These are phyloP conservation scores for Trigoniulus corallinus DNA, from an alignment of 1,140 invertebrate genomes.

Conservation along the genomic window DNA sequence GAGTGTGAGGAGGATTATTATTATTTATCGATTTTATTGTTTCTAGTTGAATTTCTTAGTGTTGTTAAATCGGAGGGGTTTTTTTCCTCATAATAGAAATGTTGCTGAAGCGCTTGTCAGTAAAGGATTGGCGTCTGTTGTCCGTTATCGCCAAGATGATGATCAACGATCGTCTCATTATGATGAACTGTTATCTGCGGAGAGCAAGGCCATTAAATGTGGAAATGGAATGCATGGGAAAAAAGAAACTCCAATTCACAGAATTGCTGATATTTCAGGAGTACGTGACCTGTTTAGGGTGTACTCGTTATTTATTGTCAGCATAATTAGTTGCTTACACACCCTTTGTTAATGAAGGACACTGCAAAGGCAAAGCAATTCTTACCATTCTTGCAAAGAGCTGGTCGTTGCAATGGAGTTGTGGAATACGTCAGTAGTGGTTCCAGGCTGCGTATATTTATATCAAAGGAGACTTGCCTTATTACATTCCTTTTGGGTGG, in stretches of 20 bases:
- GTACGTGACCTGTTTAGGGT: slow-evolving; percentile 23
- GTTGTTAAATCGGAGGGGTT: background rate
- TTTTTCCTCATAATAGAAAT: slow-evolving; percentile 40
- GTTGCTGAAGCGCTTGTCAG: slow-evolving; percentile 83
- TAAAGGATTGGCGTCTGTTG: slow-evolving; percentile 81
- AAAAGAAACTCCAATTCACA: slow-evolving; percentile 61
- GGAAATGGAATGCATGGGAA: slow-evolving; percentile 66
- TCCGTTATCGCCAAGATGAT: slow-evolving; percentile 85
- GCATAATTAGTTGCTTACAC: background rate
- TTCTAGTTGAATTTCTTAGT: background rate
- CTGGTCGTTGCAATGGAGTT: slow-evolving; percentile 63
- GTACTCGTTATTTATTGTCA: background rate
- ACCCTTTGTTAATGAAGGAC: slow-evolving; percentile 31
- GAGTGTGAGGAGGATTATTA: too few relatives aligned
- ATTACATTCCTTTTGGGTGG: slow-evolving; percentile 83
- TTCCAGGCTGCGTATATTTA: slow-evolving; percentile 74
- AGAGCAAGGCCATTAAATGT: slow-evolving; percentile 77
- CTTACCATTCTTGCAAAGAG: slow-evolving; percentile 74
- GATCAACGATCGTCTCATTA: slow-evolving; percentile 89
- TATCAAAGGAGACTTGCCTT: slow-evolving; percentile 87
- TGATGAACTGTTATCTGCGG: slow-evolving; percentile 82
- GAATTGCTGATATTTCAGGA: slow-evolving; percentile 73
- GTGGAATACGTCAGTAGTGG: slow-evolving; percentile 93
- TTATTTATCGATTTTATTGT: slow-evolving; percentile 13
- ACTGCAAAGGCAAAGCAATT: slow-evolving; percentile 76